Evolutionary conservation across 2,888 invertebrate genomes (phyloP), one percentile per base, ranked within the genome.

Genomic region (Acanthacorydalis orientalis): DNA sequence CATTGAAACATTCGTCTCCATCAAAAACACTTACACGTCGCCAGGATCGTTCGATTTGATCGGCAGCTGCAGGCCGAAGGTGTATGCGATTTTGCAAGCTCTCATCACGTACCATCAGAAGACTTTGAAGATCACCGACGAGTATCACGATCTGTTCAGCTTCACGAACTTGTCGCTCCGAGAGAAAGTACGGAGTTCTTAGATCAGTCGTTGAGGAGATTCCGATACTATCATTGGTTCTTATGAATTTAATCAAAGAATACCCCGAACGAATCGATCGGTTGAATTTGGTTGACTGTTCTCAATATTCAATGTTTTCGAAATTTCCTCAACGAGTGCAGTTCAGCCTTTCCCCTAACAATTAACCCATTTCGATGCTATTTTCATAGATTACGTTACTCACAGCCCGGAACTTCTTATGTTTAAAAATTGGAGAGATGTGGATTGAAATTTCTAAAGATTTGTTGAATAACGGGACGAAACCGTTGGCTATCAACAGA

Each of bases 41-140:
- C 65, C 65, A 7, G 55, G 65, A 4, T 54, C 65, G 23, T 55
- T 59, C 2, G 67, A 68, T 42, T 57, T 68, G 52, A 53, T 68
- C 7, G 62, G 63, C 4, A 68, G 69, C 39, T 61, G 61, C 31
- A 57, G 70, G 52, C 67, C 68, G 1, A 72, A 70, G 57, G 63
- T 72, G 46, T 68, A 68, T 51, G 61, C 64, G 10, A 59, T 72
- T 43, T 49, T 64, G 10, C 62, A 65, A 52, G 56, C 68, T 7
- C 53, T 70, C 7, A 54, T 57, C 34, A 54, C 57, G 11, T 53
- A 58, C 33, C 61, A 65, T 47, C 46, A 51, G n/a, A 58, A 62
- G 1, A 57, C 53, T 37, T 60, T 62, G 10, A 54, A 64, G 41
- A 52, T 58, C 12, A 60, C 62, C 0, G 60, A 61, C 41, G 60